Evolutionary conservation across 2,797 vertebrate genomes (phyloP).

Genomic region (Malurus splendens): DNA sequence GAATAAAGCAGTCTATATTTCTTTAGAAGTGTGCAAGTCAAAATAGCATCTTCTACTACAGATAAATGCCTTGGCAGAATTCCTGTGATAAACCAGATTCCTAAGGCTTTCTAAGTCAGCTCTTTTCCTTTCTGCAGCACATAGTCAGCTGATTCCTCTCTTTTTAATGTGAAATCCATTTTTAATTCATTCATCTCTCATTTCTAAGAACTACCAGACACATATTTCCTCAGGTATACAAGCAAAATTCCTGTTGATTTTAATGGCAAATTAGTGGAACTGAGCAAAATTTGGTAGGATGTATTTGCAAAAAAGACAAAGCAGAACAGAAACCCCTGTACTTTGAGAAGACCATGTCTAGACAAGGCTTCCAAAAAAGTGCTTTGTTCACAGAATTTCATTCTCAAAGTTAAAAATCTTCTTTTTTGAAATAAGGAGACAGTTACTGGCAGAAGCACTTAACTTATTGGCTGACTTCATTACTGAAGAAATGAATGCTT

Average conservation of each 20-base stretch:
- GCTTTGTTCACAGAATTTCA: neutral
- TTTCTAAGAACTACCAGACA: neutral
- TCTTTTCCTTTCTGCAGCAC: neutral
- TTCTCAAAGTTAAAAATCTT: neutral
- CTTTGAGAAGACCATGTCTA: neutral
- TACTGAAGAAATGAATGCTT: neutral
- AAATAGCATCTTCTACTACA: slow-evolving; percentile 4
- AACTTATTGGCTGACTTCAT: neutral
- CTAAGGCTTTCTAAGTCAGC: slow-evolving; percentile 9
- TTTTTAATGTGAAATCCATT: slow-evolving; percentile 20
- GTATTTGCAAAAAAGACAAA: neutral
- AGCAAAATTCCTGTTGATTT: neutral
- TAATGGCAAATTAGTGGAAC: neutral
- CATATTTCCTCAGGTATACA: neutral
- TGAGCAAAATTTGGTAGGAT: neutral
- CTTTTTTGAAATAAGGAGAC: neutral
- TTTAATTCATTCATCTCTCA: neutral
- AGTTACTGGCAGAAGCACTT: neutral
- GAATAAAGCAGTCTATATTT: slow-evolving; percentile 34
- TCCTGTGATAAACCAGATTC: slow-evolving; percentile 12
- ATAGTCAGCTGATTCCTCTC: neutral
- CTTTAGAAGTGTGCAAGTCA: slow-evolving; percentile 10
- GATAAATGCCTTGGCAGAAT: slow-evolving; percentile 17
- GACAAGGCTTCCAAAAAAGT: neutral
- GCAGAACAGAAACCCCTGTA: neutral